Conservation (phyloP, 1,140 invertebrate species). For the Ooceraea biroi region DNA sequence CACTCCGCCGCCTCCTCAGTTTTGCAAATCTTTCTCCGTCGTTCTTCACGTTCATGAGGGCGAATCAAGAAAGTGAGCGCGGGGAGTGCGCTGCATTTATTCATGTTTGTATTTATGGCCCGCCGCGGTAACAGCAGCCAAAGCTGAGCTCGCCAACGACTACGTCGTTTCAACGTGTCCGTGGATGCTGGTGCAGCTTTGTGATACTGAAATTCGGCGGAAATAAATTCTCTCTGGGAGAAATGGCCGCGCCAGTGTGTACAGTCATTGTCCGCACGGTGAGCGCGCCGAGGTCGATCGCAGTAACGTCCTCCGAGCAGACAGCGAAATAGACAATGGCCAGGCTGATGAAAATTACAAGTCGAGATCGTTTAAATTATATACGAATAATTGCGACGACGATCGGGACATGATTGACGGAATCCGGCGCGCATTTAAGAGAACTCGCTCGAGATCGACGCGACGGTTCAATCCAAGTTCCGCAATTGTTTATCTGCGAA, state of each 20-base stretch:
- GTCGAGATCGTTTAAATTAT: slow-evolving; percentile 16
- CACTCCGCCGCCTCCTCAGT: slow-evolving; percentile 44
- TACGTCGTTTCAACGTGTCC: slow-evolving; percentile 15
- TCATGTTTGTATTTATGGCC: slow-evolving; percentile 82
- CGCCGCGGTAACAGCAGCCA: slow-evolving; percentile 20
- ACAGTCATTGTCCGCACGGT: slow-evolving; percentile 31
- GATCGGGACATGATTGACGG: slow-evolving; percentile 27
- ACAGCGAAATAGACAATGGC: slow-evolving; percentile 25
- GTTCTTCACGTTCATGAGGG: not conserved
- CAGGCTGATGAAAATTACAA: slow-evolving; percentile 45
- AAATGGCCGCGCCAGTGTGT: slow-evolving; percentile 23
- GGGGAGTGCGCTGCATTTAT: slow-evolving; percentile 81
- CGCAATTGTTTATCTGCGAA: not conserved
- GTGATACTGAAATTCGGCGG: slow-evolving; percentile 63
- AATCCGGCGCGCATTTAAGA: slow-evolving; percentile 9
- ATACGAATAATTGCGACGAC: slow-evolving; percentile 35
- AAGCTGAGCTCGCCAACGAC: slow-evolving; percentile 23
- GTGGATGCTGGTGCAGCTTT: slow-evolving; percentile 45
- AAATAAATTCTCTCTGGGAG: slow-evolving; percentile 62
- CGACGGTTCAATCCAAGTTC: not conserved
- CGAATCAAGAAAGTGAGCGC: slow-evolving; percentile 27
- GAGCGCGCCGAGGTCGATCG: not conserved
- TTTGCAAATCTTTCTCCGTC: not conserved
- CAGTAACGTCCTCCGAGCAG: not conserved
- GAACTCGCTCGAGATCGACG: slow-evolving; percentile 11